These are phyloP conservation scores for Pseudorasbora parva DNA, from an alignment of 2,113 vertebrate species.

Conservation along the genomic window DNA sequence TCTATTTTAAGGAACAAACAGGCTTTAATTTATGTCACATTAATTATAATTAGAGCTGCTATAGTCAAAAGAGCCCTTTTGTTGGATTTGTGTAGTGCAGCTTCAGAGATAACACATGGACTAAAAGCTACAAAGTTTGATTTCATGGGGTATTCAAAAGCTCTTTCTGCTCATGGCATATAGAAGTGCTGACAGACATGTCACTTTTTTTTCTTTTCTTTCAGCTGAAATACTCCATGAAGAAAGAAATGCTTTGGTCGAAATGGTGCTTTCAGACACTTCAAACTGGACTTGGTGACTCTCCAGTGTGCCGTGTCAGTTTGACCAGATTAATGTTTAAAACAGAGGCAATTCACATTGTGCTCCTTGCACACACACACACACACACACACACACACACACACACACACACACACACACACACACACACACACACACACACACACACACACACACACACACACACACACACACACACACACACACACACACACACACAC, in stretches of 20 bases:
- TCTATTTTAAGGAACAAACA: not conserved
- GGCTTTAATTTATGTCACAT: not conserved
- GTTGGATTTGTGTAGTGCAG: not conserved
- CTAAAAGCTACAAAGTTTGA: not conserved
- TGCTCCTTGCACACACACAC: not conserved
- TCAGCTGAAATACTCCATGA: not conserved
- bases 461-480: not conserved
- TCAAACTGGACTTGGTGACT: constrained; percentile 4
- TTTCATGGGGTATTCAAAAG: not conserved
- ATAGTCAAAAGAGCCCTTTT: not conserved
- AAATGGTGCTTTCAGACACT: constrained; percentile 4
- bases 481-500: not conserved
- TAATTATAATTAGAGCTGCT: not conserved
- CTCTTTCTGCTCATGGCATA: not conserved
- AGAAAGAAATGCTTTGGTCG: not conserved
- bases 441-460: not conserved
- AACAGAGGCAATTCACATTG: constrained; percentile 11
- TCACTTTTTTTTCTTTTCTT: not conserved
- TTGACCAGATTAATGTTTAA: constrained; percentile 20
- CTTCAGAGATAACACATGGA: not conserved
- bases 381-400: not conserved
- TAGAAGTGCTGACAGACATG: not conserved
- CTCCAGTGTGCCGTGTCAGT: not conserved
- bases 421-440: no score
- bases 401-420: not conserved